Conservation (phyloP, 1,140 invertebrate species). For the Portunus trituberculatus region DNA sequence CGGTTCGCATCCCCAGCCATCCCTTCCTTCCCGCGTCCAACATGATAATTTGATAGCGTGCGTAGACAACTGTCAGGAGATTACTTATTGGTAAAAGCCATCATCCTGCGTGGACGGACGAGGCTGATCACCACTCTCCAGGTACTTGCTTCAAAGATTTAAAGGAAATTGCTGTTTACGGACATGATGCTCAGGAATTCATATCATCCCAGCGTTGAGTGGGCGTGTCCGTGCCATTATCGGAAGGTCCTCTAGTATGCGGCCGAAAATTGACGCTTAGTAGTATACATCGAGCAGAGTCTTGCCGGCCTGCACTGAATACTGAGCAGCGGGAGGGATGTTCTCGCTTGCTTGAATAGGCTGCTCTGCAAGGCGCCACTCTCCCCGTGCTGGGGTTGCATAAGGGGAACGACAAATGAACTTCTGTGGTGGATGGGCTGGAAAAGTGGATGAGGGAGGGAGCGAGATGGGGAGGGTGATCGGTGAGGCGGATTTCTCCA, state of each 20-base stretch:
- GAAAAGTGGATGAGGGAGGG: background rate
- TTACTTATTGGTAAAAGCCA: background rate
- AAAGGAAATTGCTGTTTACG: background rate
- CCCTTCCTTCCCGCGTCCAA: background rate
- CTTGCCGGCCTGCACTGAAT: background rate
- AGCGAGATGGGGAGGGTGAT: background rate
- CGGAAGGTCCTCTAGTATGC: background rate
- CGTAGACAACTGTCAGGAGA: conserved; percentile 3
- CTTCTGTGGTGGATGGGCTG: background rate
- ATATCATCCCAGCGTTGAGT: background rate
- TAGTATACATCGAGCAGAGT: background rate
- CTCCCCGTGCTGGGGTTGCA: background rate
- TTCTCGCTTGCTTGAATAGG: conserved; percentile 21
- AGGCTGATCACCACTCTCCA: background rate
- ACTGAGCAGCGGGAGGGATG: background rate
- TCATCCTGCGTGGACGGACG: background rate
- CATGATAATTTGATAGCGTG: conserved; percentile 22
- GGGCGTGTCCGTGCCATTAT: conserved; percentile 8
- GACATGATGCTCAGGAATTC: conserved; percentile 2
- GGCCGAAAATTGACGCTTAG: conserved; percentile 20
- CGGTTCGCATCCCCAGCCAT: too few species aligned
- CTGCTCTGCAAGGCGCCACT: background rate
- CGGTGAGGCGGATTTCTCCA: background rate
- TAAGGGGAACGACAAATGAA: background rate
- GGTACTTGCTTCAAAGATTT: background rate